These are phyloP conservation scores for Zosterops borbonicus DNA, from an alignment of 2,113 vertebrate species.

Conservation along the genomic window DNA sequence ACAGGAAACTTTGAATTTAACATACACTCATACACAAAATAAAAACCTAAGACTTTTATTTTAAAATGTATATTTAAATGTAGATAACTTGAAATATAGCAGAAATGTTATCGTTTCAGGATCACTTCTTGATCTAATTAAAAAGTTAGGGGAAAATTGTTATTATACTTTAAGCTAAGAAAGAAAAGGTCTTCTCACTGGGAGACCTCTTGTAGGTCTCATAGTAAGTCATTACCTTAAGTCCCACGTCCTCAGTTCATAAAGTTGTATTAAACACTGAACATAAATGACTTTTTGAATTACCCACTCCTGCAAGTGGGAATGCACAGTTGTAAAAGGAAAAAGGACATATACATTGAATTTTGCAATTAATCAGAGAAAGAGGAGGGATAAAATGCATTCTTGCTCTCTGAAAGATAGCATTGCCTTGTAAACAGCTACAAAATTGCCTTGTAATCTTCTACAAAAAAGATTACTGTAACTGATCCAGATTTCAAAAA, in stretches of 20 bases:
- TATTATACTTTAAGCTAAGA: not conserved
- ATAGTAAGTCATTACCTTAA: not conserved
- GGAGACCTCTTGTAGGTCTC: not conserved
- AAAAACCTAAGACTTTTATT: not conserved
- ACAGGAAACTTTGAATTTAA: not conserved
- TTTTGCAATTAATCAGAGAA: not conserved
- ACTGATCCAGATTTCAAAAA: not conserved
- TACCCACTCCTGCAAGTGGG: not conserved
- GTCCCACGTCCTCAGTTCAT: not conserved
- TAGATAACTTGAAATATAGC: not conserved
- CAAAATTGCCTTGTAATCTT: not conserved
- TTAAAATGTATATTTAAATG: not conserved
- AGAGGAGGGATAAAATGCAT: not conserved
- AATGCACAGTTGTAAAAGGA: accelerated
- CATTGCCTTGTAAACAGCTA: not conserved
- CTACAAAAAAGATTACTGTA: not conserved
- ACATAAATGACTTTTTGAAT: not conserved
- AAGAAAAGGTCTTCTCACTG: not conserved
- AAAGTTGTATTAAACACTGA: not conserved
- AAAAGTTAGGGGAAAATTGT: not conserved
- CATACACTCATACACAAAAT: not conserved
- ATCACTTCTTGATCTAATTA: not conserved
- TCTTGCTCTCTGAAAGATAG: not conserved
- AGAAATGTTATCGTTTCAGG: not conserved
- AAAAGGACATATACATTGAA: not conserved